These are phyloP conservation scores for Formicarius rufipectus DNA, from an alignment of 2,113 vertebrate species.

Conservation along the genomic window DNA sequence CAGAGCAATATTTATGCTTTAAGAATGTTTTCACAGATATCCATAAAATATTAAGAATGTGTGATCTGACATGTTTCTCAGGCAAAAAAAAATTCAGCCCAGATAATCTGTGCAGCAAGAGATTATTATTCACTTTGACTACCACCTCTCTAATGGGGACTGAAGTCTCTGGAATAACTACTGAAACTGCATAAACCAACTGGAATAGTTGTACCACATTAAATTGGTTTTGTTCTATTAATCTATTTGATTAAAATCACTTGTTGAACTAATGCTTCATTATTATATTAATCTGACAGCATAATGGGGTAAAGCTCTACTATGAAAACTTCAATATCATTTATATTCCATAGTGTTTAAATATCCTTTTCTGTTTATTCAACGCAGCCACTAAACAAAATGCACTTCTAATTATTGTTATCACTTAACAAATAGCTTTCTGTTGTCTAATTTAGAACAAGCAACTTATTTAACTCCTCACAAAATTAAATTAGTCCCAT, in stretches of 20 bases:
- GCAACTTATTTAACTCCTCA: slow-evolving; percentile 17
- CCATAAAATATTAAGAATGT: not conserved
- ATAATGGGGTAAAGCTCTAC: not conserved
- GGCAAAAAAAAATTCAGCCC: not conserved
- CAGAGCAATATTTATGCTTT: not conserved
- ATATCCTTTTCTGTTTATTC: not conserved
- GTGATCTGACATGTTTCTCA: not conserved
- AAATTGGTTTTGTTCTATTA: not conserved
- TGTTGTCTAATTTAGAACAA: slow-evolving; percentile 8
- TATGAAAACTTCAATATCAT: not conserved
- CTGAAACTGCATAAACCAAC: not conserved
- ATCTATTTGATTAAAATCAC: not conserved
- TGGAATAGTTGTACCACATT: not conserved
- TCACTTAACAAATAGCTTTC: not conserved
- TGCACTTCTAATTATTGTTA: not conserved
- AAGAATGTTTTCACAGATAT: not conserved
- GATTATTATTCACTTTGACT: not conserved
- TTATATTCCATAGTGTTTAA: not conserved
- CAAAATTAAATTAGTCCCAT: slow-evolving; percentile 8
- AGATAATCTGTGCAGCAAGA: not conserved
- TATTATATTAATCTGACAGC: not conserved
- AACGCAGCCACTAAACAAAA: not conserved
- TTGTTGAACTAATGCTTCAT: not conserved
- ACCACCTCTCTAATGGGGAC: not conserved
- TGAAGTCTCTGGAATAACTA: not conserved